A percentile compares a stretch with the other conserved stretches of the same genome.
Evolutionary conservation across 1,140 invertebrate species (phyloP).

Genomic region (Euura lappo): DNA sequence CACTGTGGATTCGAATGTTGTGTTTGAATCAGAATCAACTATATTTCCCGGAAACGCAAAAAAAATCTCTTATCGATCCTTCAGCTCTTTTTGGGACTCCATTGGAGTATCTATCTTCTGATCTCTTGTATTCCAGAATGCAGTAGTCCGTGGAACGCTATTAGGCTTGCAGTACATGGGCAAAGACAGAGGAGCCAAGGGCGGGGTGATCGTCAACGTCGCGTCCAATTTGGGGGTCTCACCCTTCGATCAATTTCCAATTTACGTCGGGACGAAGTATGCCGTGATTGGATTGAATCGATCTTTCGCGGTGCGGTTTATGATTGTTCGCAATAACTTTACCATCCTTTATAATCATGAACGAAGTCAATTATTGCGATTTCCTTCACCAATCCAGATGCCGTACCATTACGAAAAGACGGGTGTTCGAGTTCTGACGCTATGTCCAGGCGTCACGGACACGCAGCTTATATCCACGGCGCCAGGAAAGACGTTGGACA

Average conservation of each 20-base stretch:
- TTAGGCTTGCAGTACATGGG: constrained; percentile 55
- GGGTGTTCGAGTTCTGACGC: constrained; percentile 54
- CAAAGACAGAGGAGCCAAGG: constrained; percentile 62
- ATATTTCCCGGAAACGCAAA: too few species aligned
- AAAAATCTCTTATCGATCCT: background rate
- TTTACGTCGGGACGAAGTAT: constrained; percentile 61
- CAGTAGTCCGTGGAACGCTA: background rate
- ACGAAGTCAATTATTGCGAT: background rate
- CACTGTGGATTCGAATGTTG: too few species aligned
- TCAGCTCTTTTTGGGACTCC: background rate
- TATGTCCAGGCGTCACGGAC: constrained; percentile 55
- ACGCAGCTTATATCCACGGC: constrained; percentile 40
- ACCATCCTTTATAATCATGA: background rate
- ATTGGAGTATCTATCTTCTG: background rate
- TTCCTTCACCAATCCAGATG: constrained; percentile 16
- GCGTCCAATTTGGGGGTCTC: constrained; percentile 64
- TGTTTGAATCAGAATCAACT: too few species aligned
- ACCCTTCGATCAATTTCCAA: constrained; percentile 47
- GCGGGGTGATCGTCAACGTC: constrained; percentile 66
- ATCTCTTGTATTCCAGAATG: background rate
- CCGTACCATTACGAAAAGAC: constrained; percentile 55
- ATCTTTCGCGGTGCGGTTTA: constrained; percentile 48
- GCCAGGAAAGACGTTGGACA: constrained; percentile 30
- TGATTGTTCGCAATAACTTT: background rate
- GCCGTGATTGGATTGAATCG: constrained; percentile 60